These are phyloP conservation scores for Epinephelus awoara DNA, from an alignment of 2,797 vertebrate genomes.

Conservation along the genomic window DNA sequence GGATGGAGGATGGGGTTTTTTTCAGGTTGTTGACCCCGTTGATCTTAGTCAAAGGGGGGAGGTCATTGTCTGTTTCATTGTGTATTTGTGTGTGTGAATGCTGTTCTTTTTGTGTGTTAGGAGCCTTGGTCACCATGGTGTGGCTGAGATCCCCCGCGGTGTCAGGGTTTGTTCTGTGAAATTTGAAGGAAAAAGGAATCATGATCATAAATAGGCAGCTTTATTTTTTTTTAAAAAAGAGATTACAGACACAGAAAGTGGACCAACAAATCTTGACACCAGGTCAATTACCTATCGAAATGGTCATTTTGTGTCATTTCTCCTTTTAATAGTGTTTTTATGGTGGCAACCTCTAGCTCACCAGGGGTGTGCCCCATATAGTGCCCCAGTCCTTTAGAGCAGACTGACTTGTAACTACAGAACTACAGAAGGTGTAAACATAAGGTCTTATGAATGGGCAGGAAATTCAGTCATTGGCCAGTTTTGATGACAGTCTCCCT, in stretches of 20 bases:
- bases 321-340: no score
- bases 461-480: no score
- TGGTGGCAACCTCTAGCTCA: no score
- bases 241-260: not conserved
- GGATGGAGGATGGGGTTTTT: slow-evolving; percentile 33
- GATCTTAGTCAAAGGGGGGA: slow-evolving; percentile 70
- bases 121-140: slow-evolving; percentile 77
- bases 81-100: slow-evolving; percentile 27
- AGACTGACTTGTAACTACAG: no score
- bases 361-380: no score
- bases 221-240: not conserved
- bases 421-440: no score
- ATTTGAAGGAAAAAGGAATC: not conserved
- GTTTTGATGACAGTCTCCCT: not conserved
- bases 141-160: slow-evolving; percentile 76
- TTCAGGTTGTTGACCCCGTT: slow-evolving; percentile 82
- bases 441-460: no score
- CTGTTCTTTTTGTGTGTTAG: slow-evolving; percentile 80
- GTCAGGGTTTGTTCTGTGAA: slow-evolving; percentile 85
- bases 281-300: not conserved
- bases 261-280: not conserved
- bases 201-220: not conserved
- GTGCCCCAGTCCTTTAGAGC: no score
- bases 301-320: not conserved
- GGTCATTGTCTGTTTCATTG: slow-evolving; percentile 81